These are phyloP conservation scores for Typhlichthys subterraneus DNA, from an alignment of 2,797 vertebrate species.

Conservation along the genomic window DNA sequence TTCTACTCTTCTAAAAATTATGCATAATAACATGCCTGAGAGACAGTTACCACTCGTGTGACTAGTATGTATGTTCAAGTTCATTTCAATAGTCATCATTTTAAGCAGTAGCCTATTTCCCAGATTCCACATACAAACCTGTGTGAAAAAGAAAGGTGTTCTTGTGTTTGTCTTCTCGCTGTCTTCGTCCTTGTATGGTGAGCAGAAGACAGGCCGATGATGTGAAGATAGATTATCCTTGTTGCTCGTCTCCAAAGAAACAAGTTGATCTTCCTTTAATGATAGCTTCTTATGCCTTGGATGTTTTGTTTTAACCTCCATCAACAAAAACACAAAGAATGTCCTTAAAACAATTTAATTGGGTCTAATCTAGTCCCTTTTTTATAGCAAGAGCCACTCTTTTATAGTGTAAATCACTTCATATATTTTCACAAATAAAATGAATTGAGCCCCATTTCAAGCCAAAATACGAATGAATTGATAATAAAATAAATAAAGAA, in stretches of 20 bases:
- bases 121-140: conserved; percentile 67
- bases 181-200: conserved; percentile 15
- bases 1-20: too few relatives aligned
- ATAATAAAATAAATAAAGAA: background rate
- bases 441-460: too few relatives aligned
- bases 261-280: conserved; percentile 30
- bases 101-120: too few relatives aligned
- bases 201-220: conserved; percentile 2
- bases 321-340: background rate
- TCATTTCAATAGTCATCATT: too few relatives aligned
- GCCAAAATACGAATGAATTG: too few relatives aligned
- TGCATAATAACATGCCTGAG: too few relatives aligned
- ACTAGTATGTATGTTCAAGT: too few relatives aligned
- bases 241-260: conserved; percentile 8
- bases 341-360: too few relatives aligned
- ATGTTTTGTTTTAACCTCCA: conserved; percentile 70
- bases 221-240: background rate
- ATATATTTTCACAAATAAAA: too few relatives aligned
- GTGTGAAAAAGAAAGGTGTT: conserved; percentile 81
- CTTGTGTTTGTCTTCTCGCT: background rate
- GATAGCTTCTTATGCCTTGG: conserved; percentile 63
- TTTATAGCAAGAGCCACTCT: too few relatives aligned
- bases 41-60: too few relatives aligned
- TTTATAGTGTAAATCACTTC: background rate
- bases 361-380: too few relatives aligned